Evolutionary conservation across 2,797 vertebrate species (phyloP).

Genomic region (Dipus sagitta): DNA sequence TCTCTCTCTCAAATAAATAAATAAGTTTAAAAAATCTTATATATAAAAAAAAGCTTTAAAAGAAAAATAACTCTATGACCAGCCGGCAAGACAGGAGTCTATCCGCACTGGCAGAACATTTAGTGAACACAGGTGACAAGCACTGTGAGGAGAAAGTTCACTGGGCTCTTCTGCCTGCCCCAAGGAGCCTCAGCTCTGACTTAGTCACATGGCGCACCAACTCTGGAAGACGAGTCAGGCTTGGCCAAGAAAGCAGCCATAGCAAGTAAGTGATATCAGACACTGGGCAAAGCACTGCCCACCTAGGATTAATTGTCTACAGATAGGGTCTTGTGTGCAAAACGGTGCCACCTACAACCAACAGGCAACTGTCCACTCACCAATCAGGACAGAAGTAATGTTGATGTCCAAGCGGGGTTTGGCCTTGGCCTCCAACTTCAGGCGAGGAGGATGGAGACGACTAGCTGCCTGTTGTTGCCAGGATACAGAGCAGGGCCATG

Average conservation of each 20-base stretch:
- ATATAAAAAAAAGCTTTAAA: background rate
- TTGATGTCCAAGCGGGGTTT: slow-evolving; percentile 95
- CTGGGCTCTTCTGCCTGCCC: background rate
- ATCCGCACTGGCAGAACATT: slow-evolving; percentile 14
- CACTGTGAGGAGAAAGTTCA: background rate
- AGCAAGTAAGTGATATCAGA: background rate
- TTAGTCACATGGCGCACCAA: background rate
- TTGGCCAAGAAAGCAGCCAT: background rate
- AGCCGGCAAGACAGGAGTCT: slow-evolving; percentile 33
- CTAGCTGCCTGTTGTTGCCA: slow-evolving; percentile 96
- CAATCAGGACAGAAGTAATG: slow-evolving; percentile 95
- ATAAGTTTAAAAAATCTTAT: no score
- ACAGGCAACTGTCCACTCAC: slow-evolving; percentile 84
- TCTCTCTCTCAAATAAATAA: no score
- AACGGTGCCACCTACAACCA: background rate
- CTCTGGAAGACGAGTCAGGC: background rate
- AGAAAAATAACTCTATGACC: background rate
- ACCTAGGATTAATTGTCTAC: background rate
- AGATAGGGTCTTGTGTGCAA: background rate
- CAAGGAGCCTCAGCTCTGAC: background rate
- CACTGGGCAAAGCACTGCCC: background rate
- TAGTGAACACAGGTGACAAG: background rate
- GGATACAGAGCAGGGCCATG: slow-evolving; percentile 94
- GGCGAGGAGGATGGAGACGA: slow-evolving; percentile 95
- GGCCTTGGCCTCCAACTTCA: slow-evolving; percentile 94